phyloP scores from a whole-genome alignment of 2,888 invertebrate species.

The Acrobeloides nanus region DNA sequence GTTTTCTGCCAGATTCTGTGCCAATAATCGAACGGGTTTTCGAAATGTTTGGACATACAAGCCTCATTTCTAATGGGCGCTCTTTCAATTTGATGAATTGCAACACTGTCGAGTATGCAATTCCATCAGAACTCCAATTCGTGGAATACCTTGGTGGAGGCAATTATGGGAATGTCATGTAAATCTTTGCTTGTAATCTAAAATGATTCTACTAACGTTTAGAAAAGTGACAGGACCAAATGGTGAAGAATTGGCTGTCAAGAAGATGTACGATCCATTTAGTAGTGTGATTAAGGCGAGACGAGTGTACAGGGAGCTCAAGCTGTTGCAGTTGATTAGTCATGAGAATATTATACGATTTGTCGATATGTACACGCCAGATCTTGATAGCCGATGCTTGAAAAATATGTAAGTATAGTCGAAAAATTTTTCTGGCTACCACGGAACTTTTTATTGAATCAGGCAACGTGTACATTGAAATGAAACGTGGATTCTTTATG shows the following conservation, averaged over 20 bases:
- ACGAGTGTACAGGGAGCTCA: conserved; percentile 86
- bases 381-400: conserved; percentile 31
- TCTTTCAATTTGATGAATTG: too few species aligned
- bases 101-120: conserved; percentile 33
- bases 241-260: conserved; percentile 35
- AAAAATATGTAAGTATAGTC: conserved; percentile 44
- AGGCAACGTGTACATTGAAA: too few species aligned
- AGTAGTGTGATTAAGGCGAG: conserved; percentile 64
- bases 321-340: conserved; percentile 93
- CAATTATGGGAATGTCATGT: conserved; percentile 50
- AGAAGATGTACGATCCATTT: conserved; percentile 38
- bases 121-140: conserved; percentile 23
- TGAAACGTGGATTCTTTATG: too few species aligned
- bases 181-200: conserved; percentile 12
- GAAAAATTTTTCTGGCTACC: too few species aligned
- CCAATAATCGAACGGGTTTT: too few species aligned
- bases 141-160: conserved; percentile 42
- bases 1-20: too few species aligned
- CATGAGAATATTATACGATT: conserved; percentile 84
- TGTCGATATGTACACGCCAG: conserved; percentile 44
- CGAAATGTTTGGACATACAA: too few species aligned
- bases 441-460: too few species aligned
- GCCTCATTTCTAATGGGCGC: too few species aligned
- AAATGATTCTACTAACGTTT: neutral
- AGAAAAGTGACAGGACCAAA: neutral